phyloP scores from a whole-genome alignment of 2,888 invertebrate genomes.

The Amblyjoppa fuscipennis region DNA sequence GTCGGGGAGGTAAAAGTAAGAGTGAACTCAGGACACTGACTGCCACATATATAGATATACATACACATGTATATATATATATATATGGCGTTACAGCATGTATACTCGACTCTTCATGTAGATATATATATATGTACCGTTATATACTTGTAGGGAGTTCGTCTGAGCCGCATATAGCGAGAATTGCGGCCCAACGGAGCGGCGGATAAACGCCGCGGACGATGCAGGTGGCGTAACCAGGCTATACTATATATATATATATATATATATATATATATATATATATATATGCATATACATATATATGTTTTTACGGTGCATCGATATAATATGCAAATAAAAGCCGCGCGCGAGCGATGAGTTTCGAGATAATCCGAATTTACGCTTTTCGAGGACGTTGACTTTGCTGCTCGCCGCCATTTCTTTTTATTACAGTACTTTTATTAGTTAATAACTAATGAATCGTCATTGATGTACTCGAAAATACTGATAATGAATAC shows the following conservation, averaged over 20 bases:
- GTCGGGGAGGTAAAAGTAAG: conserved; percentile 54
- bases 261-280: too few species aligned
- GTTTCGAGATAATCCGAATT: conserved; percentile 21
- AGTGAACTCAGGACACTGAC: conserved; percentile 46
- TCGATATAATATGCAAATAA: background rate
- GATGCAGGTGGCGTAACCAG: conserved; percentile 48
- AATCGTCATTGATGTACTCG: too few species aligned
- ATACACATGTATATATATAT: conserved; percentile 12
- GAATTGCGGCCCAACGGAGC: conserved; percentile 47
- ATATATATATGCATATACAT: too few species aligned
- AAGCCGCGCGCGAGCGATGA: background rate
- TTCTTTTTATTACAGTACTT: background rate
- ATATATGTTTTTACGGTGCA: too few species aligned
- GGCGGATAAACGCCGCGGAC: conserved; percentile 33
- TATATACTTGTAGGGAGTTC: conserved; percentile 1
- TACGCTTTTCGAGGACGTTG: conserved; percentile 51
- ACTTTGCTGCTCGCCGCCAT: conserved; percentile 63
- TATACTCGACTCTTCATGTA: background rate
- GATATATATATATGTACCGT: background rate
- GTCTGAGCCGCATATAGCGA: conserved; percentile 27
- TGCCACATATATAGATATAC: conserved; percentile 17
- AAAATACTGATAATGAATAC: too few species aligned
- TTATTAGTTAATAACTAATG: background rate
- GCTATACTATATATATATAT: background rate
- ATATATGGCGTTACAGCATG: background rate